Evolutionary conservation across 2,797 vertebrate species (phyloP), one percentile per base, ranked within the genome.

Genomic region (Melopsittacus undulatus): DNA sequence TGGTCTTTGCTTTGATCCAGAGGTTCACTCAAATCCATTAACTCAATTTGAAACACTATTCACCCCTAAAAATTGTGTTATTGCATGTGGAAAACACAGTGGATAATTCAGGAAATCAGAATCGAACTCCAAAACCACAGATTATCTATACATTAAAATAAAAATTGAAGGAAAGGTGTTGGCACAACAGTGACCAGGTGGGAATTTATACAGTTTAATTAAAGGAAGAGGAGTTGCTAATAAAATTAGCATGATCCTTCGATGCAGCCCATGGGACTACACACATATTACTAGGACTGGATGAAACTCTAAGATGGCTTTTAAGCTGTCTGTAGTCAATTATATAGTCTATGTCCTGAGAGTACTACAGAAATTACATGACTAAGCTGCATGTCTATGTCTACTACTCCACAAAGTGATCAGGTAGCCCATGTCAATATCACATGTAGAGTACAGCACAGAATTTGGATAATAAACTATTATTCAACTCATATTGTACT

Each of bases 231-330:
- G 46, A 94, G 91, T 92, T 94, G 83, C 77, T 96, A 97, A 94
- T 94, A 96, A 96, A 95, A 96, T 96, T 96, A 95, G 66, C 85
- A 89, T 96, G 93, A 96, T 94, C 89, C 85, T 96, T 84, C 80
- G 70, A 90, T 92, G 24, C 63, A 91, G 83, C 95, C 96, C 95
- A 91, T 91, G 95, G 95, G 96, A 97, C 83, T 86, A 78, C 34
- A 84, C 48, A 91, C 0, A 0, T 83, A 86, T 95, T 95, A 92
- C 70, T 88, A 92, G 80, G 83, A 96, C 79, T 94, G 89, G 87
- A 92, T 92, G 89, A 94, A 96, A 91, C 77, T 93, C 91, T 67
- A 86, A 90, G 77, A 96, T 18, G 63, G 72, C 48, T 94, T 91
- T 95, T 90, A 92, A 96, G 82, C 43, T 91, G 32, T 88, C 94